These are phyloP conservation scores for Caenorhabditis inopinata DNA, from an alignment of 1,140 invertebrate genomes.

Conservation along the genomic window DNA sequence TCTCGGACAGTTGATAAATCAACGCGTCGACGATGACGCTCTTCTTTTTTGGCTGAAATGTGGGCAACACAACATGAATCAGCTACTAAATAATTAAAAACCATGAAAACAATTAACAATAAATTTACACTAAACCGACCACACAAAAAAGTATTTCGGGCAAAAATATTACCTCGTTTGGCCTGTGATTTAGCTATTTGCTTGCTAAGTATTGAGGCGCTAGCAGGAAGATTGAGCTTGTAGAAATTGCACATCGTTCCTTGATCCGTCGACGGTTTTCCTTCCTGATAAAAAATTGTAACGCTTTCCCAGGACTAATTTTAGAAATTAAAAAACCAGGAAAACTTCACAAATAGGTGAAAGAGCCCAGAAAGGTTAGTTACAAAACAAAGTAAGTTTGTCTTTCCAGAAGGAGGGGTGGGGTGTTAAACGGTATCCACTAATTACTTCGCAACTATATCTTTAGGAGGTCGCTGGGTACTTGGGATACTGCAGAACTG, in stretches of 20 bases:
- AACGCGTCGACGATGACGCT: neutral
- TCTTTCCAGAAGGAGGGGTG: too few relatives aligned
- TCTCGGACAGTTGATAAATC: neutral
- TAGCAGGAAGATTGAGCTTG: neutral
- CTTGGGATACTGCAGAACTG: too few relatives aligned
- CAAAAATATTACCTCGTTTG: slow-evolving; percentile 12
- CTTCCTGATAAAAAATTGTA: neutral
- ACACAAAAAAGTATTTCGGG: neutral
- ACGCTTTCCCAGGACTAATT: too few relatives aligned
- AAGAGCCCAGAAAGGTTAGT: too few relatives aligned
- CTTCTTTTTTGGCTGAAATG: slow-evolving; percentile 1
- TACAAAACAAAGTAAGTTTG: too few relatives aligned
- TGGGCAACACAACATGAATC: neutral
- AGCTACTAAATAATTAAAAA: too few relatives aligned
- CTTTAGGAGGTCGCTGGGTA: too few relatives aligned
- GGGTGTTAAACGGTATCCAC: too few relatives aligned
- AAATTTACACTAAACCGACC: neutral
- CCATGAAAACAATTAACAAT: too few relatives aligned
- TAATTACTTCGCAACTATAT: too few relatives aligned
- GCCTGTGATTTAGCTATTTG: slow-evolving; percentile 14
- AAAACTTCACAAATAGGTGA: too few relatives aligned
- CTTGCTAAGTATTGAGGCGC: slow-evolving; percentile 13
- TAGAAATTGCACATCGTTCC: slow-evolving; percentile 10
- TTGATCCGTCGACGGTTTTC: neutral
- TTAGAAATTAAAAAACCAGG: too few relatives aligned